Evolutionary conservation across 2,888 invertebrate genomes (phyloP).

Genomic region (Xylophagus ater): DNA sequence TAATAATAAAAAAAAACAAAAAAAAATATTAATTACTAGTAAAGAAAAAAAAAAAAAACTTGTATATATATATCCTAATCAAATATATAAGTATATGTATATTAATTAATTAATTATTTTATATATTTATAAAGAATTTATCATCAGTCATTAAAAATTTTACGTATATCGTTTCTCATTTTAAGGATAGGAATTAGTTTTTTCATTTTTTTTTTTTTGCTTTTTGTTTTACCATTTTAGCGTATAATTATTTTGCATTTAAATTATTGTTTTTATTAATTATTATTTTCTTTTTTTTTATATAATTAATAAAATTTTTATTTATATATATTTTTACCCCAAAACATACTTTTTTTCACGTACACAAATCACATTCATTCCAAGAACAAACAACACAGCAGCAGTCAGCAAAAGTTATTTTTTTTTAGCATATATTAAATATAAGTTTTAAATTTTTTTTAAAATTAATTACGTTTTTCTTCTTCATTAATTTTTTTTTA

Average conservation of each 20-base stretch:
- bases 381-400: not conserved
- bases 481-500: conserved; percentile 12
- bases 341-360: not conserved
- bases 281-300: conserved; percentile 6
- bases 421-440: conserved; percentile 12
- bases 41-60: conserved; percentile 14
- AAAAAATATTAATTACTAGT: conserved; percentile 11
- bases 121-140: conserved; percentile 18
- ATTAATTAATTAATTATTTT: conserved; percentile 15
- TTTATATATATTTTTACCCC: conserved; percentile 2
- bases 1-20: conserved; percentile 16
- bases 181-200: conserved; percentile 11
- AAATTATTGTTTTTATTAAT: too few species aligned
- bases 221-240: conserved; percentile 5
- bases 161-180: conserved; percentile 27
- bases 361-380: conserved; percentile 1
- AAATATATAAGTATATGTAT: conserved; percentile 15
- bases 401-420: conserved; percentile 5
- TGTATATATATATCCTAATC: conserved; percentile 17
- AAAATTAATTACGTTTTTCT: conserved; percentile 14
- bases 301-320: conserved; percentile 11
- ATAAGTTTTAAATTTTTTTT: conserved; percentile 13
- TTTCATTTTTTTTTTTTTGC: conserved; percentile 9
- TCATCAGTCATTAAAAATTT: conserved; percentile 27
- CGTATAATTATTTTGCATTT: conserved; percentile 7